Conservation (phyloP, 2,797 vertebrate genomes). For the Rousettus madagascariensis region DNA sequence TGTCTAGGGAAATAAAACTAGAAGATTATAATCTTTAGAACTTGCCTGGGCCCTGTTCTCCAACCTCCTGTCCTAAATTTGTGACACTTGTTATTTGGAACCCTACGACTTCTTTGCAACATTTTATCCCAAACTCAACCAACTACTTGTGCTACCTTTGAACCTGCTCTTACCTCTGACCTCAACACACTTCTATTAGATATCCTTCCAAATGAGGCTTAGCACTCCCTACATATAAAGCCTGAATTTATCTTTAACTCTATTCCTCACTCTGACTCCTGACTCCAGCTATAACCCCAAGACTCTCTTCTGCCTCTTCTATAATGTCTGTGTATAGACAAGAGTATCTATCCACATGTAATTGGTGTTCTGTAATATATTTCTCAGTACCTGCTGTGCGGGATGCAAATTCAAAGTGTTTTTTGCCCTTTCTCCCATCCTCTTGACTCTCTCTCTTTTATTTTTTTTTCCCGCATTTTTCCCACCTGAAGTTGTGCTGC, state of each 20-base stretch:
- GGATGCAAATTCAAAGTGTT: not conserved
- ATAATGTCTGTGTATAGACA: no score
- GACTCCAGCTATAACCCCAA: not conserved
- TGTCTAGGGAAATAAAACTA: not conserved
- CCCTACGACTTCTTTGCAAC: not conserved
- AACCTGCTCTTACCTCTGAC: not conserved
- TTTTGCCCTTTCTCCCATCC: not conserved
- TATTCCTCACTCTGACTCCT: not conserved
- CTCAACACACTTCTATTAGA: not conserved
- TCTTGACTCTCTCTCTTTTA: not conserved
- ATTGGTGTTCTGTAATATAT: not conserved
- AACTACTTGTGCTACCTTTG: not conserved
- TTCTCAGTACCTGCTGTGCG: not conserved
- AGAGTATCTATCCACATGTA: not conserved
- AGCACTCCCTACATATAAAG: not conserved
- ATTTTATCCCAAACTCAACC: not conserved
- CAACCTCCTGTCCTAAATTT: not conserved
- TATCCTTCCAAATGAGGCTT: not conserved
- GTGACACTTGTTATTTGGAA: not conserved
- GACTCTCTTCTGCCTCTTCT: not conserved
- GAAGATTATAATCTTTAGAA: not conserved
- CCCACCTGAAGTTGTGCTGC: not conserved
- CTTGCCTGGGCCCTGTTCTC: not conserved
- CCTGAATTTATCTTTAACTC: not conserved
- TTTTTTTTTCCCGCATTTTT: not conserved